Evolutionary conservation across 1,140 invertebrate species (phyloP).

Genomic region (Platyura marginata): DNA sequence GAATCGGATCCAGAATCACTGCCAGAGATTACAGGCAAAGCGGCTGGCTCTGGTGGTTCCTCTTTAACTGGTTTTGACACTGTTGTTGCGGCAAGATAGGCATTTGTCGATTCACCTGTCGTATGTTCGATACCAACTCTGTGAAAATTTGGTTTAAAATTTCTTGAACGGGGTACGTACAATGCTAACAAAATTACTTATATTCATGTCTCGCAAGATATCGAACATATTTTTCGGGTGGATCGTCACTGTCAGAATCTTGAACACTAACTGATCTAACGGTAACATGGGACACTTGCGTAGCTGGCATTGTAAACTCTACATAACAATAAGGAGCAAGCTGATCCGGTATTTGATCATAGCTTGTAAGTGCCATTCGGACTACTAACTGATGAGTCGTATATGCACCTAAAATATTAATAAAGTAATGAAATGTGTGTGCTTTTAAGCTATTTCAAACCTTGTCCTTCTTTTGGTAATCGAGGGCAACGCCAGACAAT

Average conservation of each 20-base stretch:
- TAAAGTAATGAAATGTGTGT: slow-evolving; percentile 1
- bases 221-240: slow-evolving; percentile 96
- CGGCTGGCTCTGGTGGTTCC: slow-evolving; percentile 21
- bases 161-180: no score
- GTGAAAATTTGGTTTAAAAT: slow-evolving; percentile 3
- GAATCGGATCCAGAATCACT: slow-evolving; percentile 32
- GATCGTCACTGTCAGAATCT: slow-evolving; percentile 73
- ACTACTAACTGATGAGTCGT: slow-evolving; percentile 89
- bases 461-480: slow-evolving; percentile 92
- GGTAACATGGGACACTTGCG: slow-evolving; percentile 91
- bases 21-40: slow-evolving; percentile 29
- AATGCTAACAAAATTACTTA: slow-evolving; percentile 34
- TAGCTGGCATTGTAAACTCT: slow-evolving; percentile 97
- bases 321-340: slow-evolving; percentile 76
- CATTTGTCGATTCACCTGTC: slow-evolving; percentile 50
- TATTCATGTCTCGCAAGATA: slow-evolving; percentile 96
- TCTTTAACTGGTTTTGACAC: slow-evolving; percentile 23
- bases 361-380: slow-evolving; percentile 83
- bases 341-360: slow-evolving; percentile 90
- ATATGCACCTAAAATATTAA: slow-evolving; percentile 61
- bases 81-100: slow-evolving; percentile 52
- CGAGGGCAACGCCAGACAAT: slow-evolving; percentile 97
- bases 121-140: slow-evolving; percentile 75
- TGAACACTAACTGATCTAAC: slow-evolving; percentile 86
- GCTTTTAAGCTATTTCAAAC: slow-evolving; percentile 27